These are phyloP conservation scores for Redunca redunca DNA, from an alignment of 2,113 vertebrate species.

Conservation along the genomic window DNA sequence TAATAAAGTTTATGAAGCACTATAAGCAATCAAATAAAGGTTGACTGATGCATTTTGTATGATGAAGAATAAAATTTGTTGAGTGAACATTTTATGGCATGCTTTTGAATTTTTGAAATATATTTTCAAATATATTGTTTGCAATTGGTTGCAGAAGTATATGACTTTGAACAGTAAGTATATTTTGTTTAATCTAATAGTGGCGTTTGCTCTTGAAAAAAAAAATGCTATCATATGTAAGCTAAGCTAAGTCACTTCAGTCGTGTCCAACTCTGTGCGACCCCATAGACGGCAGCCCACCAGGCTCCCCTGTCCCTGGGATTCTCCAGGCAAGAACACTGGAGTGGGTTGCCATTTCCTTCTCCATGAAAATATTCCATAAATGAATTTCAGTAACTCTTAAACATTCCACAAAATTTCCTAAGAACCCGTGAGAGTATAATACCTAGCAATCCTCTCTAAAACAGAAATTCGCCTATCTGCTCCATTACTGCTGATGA, in stretches of 20 bases:
- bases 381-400: too few relatives aligned
- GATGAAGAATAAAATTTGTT: background rate
- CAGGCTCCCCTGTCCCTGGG: too few relatives aligned
- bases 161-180: background rate
- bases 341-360: too few relatives aligned
- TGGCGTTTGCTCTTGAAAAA: background rate
- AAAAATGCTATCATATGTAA: conserved; percentile 17
- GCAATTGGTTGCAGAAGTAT: background rate
- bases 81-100: background rate
- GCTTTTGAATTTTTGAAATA: background rate
- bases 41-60: background rate
- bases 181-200: background rate
- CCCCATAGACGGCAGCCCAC: too few relatives aligned
- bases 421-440: too few relatives aligned
- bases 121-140: background rate
- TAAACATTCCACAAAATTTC: too few relatives aligned
- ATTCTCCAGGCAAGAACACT: too few relatives aligned
- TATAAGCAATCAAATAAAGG: background rate
- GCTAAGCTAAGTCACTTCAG: background rate
- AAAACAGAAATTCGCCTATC: too few relatives aligned
- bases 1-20: background rate
- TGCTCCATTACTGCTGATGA: too few relatives aligned
- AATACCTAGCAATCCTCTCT: too few relatives aligned
- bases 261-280: too few relatives aligned
- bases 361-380: too few relatives aligned